Conservation (phyloP, 2,797 vertebrate species). For the Neomorphus geoffroyi region DNA sequence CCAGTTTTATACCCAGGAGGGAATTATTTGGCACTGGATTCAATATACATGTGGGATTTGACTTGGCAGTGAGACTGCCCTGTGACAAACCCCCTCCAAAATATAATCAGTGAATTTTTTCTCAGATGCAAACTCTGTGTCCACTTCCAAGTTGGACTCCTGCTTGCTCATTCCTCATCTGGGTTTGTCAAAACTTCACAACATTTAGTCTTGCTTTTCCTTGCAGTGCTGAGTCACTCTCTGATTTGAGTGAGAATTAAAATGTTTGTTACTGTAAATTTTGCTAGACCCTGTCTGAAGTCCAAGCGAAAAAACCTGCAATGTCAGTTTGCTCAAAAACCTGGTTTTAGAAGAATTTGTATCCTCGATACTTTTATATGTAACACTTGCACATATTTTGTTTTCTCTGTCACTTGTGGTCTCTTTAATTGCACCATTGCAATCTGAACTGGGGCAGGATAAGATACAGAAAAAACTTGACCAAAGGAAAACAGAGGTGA, state of each 20-base stretch:
- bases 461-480: not conserved
- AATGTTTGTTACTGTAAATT: constrained; percentile 46
- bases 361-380: not conserved
- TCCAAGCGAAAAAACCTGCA: not conserved
- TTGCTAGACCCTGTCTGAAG: constrained; percentile 43
- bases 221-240: constrained; percentile 63
- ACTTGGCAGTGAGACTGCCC: not conserved
- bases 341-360: not conserved
- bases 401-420: not conserved
- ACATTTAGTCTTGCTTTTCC: constrained; percentile 58
- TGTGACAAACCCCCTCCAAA: constrained; percentile 27
- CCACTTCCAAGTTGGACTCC: constrained; percentile 41
- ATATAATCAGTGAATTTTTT: constrained; percentile 15
- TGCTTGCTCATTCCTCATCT: constrained; percentile 44
- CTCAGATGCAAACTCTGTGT: constrained; percentile 1
- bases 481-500: not conserved
- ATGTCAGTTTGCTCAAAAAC: not conserved
- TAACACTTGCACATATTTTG: not conserved
- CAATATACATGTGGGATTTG: not conserved
- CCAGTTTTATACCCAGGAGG: not conserved
- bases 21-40: constrained; percentile 20
- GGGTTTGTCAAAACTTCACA: constrained; percentile 57
- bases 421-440: not conserved
- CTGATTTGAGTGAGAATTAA: constrained; percentile 31
- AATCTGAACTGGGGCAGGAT: not conserved